phyloP scores from a whole-genome alignment of 2,797 vertebrate species.

The Sebastes kiyomatsui region DNA sequence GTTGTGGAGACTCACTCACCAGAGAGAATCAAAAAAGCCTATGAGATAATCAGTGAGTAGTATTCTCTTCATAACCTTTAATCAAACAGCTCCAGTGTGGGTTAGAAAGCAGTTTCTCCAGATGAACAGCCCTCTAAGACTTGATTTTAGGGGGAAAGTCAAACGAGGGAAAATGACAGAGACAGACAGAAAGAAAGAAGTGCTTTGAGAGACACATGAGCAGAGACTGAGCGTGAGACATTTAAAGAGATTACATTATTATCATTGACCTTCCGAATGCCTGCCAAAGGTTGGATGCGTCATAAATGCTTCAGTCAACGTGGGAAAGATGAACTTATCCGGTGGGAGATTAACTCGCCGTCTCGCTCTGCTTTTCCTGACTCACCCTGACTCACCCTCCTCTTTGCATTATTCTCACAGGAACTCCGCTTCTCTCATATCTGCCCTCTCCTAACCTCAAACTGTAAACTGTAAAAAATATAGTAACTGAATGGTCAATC shows the following conservation, averaged over 20 bases:
- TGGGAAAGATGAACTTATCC: conserved; percentile 35
- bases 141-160: not conserved
- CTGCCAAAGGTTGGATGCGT: conserved; percentile 33
- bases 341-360: not conserved
- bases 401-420: not conserved
- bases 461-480: too few relatives aligned
- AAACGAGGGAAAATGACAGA: conserved; percentile 4
- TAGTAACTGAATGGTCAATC: not conserved
- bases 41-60: not conserved
- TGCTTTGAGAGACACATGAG: not conserved
- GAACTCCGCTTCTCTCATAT: not conserved
- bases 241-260: conserved; percentile 43
- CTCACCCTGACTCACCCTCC: conserved; percentile 2
- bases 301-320: conserved; percentile 26
- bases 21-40: not conserved
- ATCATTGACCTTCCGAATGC: conserved; percentile 48
- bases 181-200: conserved; percentile 1
- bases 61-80: conserved; percentile 20
- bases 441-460: not conserved
- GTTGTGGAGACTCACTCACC: not conserved
- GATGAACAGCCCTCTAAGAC: not conserved
- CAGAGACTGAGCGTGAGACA: conserved; percentile 11
- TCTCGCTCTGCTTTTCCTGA: not conserved
- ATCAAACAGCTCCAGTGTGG: not conserved
- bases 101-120: not conserved